Conservation (phyloP, 2,113 vertebrate species). For the Meleagris gallopavo region DNA sequence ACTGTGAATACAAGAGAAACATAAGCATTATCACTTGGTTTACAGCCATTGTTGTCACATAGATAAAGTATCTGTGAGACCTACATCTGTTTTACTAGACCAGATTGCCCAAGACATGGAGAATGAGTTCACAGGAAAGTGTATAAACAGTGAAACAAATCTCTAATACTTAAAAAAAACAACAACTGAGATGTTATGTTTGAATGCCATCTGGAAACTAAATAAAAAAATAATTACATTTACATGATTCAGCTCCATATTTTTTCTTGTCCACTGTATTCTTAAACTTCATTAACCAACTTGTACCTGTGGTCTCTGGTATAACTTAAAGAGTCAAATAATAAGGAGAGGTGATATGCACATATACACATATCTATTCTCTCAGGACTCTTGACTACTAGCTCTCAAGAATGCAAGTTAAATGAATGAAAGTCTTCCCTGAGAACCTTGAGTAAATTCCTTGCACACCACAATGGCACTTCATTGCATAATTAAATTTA, state of each 20-base stretch:
- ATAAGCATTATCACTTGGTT: neutral
- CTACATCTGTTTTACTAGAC: neutral
- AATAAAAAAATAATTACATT: slow-evolving; percentile 32
- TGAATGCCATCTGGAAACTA: slow-evolving; percentile 20
- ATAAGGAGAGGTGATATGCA: slow-evolving; percentile 22
- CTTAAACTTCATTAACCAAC: slow-evolving; percentile 44
- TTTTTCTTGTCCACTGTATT: slow-evolving; percentile 59
- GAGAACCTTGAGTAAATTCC: slow-evolving; percentile 69
- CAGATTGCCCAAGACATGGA: neutral
- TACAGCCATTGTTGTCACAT: neutral
- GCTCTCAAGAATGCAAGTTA: slow-evolving; percentile 60
- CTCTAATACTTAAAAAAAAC: too few species aligned
- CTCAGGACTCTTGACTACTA: slow-evolving; percentile 54
- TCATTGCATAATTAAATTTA: slow-evolving; percentile 77
- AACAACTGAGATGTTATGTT: slow-evolving; percentile 15
- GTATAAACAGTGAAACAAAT: neutral
- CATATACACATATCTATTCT: slow-evolving; percentile 50
- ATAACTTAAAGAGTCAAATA: slow-evolving; percentile 18
- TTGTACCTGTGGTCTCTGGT: neutral
- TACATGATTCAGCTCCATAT: slow-evolving; percentile 44
- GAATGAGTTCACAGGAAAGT: neutral
- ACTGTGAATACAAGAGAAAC: neutral
- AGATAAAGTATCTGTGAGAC: neutral
- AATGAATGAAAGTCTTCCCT: slow-evolving; percentile 45
- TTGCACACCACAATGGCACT: slow-evolving; percentile 55